Conservation (phyloP, 2,888 invertebrate species). For the Serrognathus titanus region DNA sequence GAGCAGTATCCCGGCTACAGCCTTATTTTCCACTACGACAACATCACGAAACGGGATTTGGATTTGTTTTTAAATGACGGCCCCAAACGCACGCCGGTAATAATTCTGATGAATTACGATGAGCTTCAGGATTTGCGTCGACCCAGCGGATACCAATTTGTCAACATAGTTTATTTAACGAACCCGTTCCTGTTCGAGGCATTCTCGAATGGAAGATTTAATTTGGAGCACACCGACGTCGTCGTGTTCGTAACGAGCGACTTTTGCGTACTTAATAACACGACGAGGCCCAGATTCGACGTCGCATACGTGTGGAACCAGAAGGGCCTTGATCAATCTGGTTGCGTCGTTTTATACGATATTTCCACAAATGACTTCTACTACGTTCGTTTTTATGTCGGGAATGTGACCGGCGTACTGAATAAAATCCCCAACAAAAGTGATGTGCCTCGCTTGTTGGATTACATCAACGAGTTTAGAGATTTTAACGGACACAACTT, state of each 20-base stretch:
- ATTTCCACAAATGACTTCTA: slow-evolving; percentile 8
- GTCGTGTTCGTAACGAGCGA: slow-evolving; percentile 10
- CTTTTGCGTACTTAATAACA: not conserved
- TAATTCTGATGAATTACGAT: slow-evolving; percentile 12
- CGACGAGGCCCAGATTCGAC: not conserved
- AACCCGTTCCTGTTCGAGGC: slow-evolving; percentile 12
- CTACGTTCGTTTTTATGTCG: slow-evolving; percentile 14
- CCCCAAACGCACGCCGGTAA: not conserved
- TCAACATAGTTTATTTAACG: slow-evolving; percentile 10
- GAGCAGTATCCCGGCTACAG: slow-evolving; percentile 11
- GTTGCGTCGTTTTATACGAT: slow-evolving; percentile 9
- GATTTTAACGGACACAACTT: slow-evolving; percentile 18
- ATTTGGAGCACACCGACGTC: slow-evolving; percentile 10
- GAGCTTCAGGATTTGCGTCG: not conserved
- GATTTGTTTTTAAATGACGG: not conserved
- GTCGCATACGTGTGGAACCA: slow-evolving; percentile 9
- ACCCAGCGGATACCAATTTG: slow-evolving; percentile 9
- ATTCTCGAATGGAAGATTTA: slow-evolving; percentile 6
- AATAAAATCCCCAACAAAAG: slow-evolving; percentile 7
- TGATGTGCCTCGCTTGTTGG: slow-evolving; percentile 2
- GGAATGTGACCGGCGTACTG: slow-evolving; percentile 7
- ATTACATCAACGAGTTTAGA: slow-evolving; percentile 12
- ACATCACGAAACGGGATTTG: slow-evolving; percentile 1
- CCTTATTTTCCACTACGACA: slow-evolving; percentile 15
- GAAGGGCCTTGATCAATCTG: slow-evolving; percentile 10